A percentile compares a stretch with the other conserved stretches of the same genome.
phyloP scores from a whole-genome alignment of 2,797 vertebrate species.

The Gymnopithys bicolor region DNA sequence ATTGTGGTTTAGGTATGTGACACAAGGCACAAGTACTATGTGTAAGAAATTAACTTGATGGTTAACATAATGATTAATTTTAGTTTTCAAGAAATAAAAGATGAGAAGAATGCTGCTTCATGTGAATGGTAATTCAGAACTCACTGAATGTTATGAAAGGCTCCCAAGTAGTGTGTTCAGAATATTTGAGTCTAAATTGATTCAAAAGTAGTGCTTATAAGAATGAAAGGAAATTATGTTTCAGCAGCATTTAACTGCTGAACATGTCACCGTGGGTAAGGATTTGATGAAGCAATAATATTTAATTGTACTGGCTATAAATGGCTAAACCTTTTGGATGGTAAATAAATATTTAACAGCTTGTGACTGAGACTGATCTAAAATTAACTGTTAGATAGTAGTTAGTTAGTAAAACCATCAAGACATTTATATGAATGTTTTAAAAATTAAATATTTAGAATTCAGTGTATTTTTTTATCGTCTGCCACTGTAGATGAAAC shows the following conservation, averaged over 20 bases:
- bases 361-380: background rate
- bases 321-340: background rate
- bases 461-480: background rate
- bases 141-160: background rate
- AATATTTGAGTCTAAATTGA: background rate
- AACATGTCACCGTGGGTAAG: background rate
- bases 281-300: background rate
- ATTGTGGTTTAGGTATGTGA: background rate
- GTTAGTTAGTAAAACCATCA: background rate
- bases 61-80: background rate
- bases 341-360: background rate
- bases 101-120: background rate
- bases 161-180: background rate
- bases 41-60: background rate
- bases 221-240: background rate
- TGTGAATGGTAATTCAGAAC: background rate
- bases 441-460: background rate
- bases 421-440: background rate
- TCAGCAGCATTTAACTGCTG: background rate
- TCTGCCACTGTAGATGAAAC: background rate
- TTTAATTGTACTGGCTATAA: background rate
- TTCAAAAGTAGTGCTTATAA: background rate
- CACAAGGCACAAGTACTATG: background rate
- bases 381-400: background rate
- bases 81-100: background rate